phyloP scores from a whole-genome alignment of 2,888 invertebrate genomes.

The Incurvaria masculella region DNA sequence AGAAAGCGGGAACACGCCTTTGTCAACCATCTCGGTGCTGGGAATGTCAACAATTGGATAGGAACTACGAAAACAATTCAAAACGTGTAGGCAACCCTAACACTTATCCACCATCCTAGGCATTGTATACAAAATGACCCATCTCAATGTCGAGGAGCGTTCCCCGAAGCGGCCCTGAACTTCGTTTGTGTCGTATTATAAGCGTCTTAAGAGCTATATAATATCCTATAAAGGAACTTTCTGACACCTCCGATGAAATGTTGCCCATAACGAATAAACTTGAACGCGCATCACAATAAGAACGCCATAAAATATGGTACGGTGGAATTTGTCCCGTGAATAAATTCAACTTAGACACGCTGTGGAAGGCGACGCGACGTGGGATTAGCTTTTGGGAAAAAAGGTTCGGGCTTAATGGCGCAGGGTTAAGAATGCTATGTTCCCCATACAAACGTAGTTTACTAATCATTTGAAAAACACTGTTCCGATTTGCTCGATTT shows the following conservation, averaged over 20 bases:
- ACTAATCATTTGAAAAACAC: too few relatives aligned
- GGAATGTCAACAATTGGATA: too few relatives aligned
- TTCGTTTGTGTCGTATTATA: constrained; percentile 10
- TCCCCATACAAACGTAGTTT: too few relatives aligned
- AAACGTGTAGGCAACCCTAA: constrained; percentile 29
- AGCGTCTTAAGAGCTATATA: constrained; percentile 33
- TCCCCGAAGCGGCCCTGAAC: constrained; percentile 18
- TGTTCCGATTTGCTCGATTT: too few relatives aligned
- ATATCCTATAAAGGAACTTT: constrained; percentile 44
- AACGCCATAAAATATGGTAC: constrained; percentile 21
- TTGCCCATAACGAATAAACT: constrained; percentile 38
- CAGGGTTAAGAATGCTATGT: too few relatives aligned
- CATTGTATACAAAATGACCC: constrained; percentile 53
- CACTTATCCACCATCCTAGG: constrained; percentile 15
- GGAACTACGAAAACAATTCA: constrained; percentile 1
- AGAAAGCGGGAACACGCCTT: too few relatives aligned
- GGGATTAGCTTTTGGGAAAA: neutral
- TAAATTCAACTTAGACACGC: neutral
- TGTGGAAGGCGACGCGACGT: neutral
- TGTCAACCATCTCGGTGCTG: too few relatives aligned
- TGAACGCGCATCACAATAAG: constrained; percentile 22
- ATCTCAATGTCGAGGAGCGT: constrained; percentile 49
- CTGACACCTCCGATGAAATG: constrained; percentile 50
- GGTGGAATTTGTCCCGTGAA: constrained; percentile 1
- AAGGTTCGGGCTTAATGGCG: neutral